A percentile compares a stretch with the other conserved stretches of the same genome.
Evolutionary conservation across 2,797 vertebrate genomes (phyloP).

Genomic region (Rhinella marina): DNA sequence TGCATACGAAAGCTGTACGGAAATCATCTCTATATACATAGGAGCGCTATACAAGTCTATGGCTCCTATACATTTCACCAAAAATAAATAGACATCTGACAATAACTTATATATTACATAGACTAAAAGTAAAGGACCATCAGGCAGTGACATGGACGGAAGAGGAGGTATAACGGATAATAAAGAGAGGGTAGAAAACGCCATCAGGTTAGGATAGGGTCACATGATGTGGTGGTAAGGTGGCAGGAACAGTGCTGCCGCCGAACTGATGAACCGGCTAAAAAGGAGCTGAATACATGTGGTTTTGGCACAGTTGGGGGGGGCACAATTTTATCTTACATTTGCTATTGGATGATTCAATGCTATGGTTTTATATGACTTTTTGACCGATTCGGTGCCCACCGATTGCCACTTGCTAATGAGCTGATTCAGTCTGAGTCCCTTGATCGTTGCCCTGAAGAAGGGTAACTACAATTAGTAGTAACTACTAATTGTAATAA

Average conservation of each 20-base stretch:
- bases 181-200: not conserved
- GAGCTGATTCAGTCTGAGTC: too few relatives aligned
- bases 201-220: not conserved
- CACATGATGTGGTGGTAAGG: not conserved
- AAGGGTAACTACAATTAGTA: too few relatives aligned
- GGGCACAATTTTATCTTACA: not conserved
- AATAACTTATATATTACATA: conserved; percentile 25
- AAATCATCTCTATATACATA: not conserved
- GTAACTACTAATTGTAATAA: too few relatives aligned
- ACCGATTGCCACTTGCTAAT: too few relatives aligned
- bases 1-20: not conserved
- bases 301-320: not conserved
- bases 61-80: not conserved
- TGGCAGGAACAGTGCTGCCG: not conserved
- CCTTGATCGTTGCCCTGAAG: too few relatives aligned
- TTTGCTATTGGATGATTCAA: too few relatives aligned
- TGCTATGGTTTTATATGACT: too few relatives aligned
- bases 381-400: too few relatives aligned
- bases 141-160: not conserved
- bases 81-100: not conserved
- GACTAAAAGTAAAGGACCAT: not conserved
- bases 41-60: not conserved
- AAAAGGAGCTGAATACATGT: not conserved
- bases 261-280: not conserved
- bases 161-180: not conserved